These are phyloP conservation scores for Pentamera pediparva DNA, from an alignment of 53 echinoderm and acorn worm species.

Conservation along the genomic window DNA sequence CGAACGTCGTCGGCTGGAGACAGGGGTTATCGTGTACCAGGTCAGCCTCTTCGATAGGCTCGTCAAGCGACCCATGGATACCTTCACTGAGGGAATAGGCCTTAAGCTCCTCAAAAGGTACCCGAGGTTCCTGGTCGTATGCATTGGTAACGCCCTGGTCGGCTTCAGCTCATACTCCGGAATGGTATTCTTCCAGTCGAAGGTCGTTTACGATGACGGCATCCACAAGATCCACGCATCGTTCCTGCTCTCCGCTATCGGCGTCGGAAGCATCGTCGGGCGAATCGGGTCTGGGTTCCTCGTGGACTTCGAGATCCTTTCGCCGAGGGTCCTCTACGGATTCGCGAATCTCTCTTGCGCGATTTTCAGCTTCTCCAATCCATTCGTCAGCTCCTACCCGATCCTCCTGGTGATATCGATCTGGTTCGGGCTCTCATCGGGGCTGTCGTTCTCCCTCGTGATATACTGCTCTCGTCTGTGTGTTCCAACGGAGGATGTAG, in stretches of 20 bases:
- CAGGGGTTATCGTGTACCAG: background rate
- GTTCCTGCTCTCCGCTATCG: conserved; percentile 1
- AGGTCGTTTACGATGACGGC: background rate
- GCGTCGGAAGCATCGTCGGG: conserved; percentile 10
- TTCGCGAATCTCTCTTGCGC: conserved; percentile 10
- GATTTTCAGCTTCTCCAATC: conserved; percentile 13
- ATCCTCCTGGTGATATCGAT: background rate
- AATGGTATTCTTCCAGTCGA: conserved; percentile 1
- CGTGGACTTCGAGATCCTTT: background rate
- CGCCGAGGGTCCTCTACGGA: conserved; percentile 1
- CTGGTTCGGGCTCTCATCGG: conserved; percentile 17
- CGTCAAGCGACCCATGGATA: background rate
- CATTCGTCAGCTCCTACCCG: conserved; percentile 2
- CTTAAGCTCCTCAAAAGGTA: background rate
- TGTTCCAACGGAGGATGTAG: background rate
- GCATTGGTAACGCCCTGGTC: background rate
- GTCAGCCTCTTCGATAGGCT: background rate
- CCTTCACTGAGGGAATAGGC: background rate
- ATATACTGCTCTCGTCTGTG: conserved; percentile 8
- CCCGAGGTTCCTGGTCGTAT: conserved; percentile 4
- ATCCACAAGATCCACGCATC: conserved; percentile 12
- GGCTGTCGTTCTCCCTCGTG: background rate
- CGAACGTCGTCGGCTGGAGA: background rate
- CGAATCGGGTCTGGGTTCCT: background rate
- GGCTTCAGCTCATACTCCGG: conserved; percentile 2